A percentile compares a stretch with the other conserved stretches of the same genome.
phyloP scores from a whole-genome alignment of 2,797 vertebrate species.

The Molossus alvarezi region DNA sequence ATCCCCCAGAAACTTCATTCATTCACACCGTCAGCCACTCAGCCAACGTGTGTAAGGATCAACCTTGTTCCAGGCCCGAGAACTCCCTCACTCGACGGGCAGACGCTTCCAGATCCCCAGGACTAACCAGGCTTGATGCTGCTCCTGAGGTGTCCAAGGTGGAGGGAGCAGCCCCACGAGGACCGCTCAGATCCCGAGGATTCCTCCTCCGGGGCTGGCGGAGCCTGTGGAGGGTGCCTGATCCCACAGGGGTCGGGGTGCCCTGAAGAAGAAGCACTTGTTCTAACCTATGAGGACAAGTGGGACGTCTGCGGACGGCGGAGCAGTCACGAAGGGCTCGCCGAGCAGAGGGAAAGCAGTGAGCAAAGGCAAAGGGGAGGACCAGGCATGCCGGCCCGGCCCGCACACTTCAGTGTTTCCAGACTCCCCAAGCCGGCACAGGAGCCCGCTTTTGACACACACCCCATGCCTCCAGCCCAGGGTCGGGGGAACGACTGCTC shows the following conservation, averaged over 20 bases:
- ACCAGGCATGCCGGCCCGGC: fast-evolving
- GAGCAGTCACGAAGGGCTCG: neutral
- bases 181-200: neutral
- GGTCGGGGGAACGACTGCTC: neutral
- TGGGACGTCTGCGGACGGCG: neutral
- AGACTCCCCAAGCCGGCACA: neutral
- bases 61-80: neutral
- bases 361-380: neutral
- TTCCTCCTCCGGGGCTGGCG: neutral
- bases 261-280: neutral
- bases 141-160: neutral
- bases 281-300: neutral
- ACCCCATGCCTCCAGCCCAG: neutral
- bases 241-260: neutral
- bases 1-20: neutral
- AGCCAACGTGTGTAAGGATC: neutral
- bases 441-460: neutral
- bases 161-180: neutral
- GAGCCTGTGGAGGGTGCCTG: neutral
- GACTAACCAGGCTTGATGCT: neutral
- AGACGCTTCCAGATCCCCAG: neutral
- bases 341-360: neutral
- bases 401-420: no score
- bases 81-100: neutral
- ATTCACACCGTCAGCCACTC: neutral